Conservation (phyloP, 2,888 invertebrate genomes). For the Agapostemon virescens region DNA sequence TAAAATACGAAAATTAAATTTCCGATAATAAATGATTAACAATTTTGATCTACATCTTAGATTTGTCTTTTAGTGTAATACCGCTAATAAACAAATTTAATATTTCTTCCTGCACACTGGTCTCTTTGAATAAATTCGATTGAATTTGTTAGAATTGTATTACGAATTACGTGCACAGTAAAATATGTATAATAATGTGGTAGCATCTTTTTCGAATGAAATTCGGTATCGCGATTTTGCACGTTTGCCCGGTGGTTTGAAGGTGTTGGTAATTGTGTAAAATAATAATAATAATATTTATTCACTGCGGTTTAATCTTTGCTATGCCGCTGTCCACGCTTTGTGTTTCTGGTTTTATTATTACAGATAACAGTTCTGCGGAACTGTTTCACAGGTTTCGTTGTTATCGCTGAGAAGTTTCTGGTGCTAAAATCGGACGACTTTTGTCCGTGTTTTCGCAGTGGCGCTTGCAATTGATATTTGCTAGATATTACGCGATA, state of each 20-base stretch:
- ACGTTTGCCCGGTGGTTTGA: not conserved
- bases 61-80: not conserved
- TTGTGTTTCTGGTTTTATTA: constrained; percentile 30
- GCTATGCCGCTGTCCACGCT: not conserved
- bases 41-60: no score
- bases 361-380: constrained; percentile 24
- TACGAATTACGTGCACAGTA: no score
- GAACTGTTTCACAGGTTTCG: constrained; percentile 19
- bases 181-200: not conserved
- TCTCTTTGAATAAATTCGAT: not conserved
- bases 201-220: not conserved
- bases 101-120: not conserved
- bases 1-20: no score
- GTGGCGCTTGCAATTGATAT: not conserved
- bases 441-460: not conserved
- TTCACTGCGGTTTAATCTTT: constrained; percentile 10
- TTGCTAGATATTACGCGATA: not conserved
- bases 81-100: not conserved
- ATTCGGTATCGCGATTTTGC: not conserved
- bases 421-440: constrained; percentile 21
- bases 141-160: not conserved
- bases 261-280: not conserved
- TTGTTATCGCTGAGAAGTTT: constrained; percentile 32
- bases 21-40: no score
- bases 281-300: constrained; percentile 17